Conservation (phyloP, 2,888 invertebrate species). For the Cantharis rustica region DNA sequence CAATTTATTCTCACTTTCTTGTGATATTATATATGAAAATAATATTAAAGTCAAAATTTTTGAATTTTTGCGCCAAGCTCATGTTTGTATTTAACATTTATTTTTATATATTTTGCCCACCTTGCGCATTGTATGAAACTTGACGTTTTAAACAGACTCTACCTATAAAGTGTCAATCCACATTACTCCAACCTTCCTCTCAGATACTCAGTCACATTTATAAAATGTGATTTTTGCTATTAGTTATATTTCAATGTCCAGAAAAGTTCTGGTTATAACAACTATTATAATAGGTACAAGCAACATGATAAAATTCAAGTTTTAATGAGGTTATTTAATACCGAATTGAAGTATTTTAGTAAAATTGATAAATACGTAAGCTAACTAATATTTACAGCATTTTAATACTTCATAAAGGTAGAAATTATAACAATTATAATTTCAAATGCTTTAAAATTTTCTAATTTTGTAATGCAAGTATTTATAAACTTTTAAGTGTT, state of each 20-base stretch:
- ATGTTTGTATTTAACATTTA: too few species aligned
- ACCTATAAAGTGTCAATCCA: too few species aligned
- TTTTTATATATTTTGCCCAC: too few species aligned
- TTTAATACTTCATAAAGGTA: too few species aligned
- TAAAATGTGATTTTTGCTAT: neutral
- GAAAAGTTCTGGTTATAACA: neutral
- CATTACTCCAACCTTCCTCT: neutral
- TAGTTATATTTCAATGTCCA: neutral
- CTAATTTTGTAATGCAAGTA: neutral
- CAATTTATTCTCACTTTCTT: too few species aligned
- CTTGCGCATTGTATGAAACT: too few species aligned
- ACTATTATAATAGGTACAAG: neutral
- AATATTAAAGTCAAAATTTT: too few species aligned
- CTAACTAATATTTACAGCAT: neutral
- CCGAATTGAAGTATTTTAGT: neutral
- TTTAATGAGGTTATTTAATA: neutral
- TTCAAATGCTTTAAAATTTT: neutral
- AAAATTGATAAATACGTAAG: neutral
- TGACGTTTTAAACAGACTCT: too few species aligned
- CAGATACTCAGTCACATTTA: neutral
- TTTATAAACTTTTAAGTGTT: neutral
- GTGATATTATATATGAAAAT: too few species aligned
- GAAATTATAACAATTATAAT: too few species aligned
- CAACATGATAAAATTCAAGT: neutral
- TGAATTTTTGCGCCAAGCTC: too few species aligned